Evolutionary conservation across 1,140 invertebrate genomes (phyloP), one percentile per base, ranked within the genome.

Genomic region (Drosophila pseudoobscura): DNA sequence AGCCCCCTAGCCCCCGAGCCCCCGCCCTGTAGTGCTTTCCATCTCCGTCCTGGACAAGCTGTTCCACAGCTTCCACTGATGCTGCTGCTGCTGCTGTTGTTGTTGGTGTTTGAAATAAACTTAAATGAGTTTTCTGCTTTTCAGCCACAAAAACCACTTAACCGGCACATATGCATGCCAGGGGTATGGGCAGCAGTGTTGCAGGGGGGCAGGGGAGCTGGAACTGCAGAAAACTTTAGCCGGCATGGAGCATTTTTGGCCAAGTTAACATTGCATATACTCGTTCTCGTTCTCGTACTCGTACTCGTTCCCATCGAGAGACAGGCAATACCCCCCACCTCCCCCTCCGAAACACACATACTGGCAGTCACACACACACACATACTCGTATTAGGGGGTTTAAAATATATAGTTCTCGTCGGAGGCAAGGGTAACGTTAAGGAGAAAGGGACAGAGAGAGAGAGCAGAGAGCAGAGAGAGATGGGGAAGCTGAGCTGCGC

Each of bases 121-220:
- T 83, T 80, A 83, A 83, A 83, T 83, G 79, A 83, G 78, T 80
- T 80, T 80, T 80, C 78, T 80, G 78, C 78, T 80, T 80, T 80
- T 80, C 77, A 80, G 78, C 73, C 78, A 82, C 78, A 80, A 80
- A 80, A 80, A 80, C 78, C 78, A 80, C 78, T 80, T 80, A 80
- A 80, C 78, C 78, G 79, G 71, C 79, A 82, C 79, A 82, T 83
- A 83, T 82, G 78, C 74, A 82, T 60, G 63, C 17, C 57, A 49
- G 58, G 78, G 46, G 53, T 15, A 8, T 4, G 24, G 24, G 4
- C 24, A 5, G 24, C 24, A 26, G 24, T 26, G 24, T 3, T 0
- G 1, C 20, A 20, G 20, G 2, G 20, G 2, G 2, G 44, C 44
- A 20, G 53, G 41, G 29, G 1, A 13, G 26, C 11, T 1, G 31